Base-by-base conservation (phyloP, 2,113 vertebrate species). In the Cavia porcellus region DNA sequence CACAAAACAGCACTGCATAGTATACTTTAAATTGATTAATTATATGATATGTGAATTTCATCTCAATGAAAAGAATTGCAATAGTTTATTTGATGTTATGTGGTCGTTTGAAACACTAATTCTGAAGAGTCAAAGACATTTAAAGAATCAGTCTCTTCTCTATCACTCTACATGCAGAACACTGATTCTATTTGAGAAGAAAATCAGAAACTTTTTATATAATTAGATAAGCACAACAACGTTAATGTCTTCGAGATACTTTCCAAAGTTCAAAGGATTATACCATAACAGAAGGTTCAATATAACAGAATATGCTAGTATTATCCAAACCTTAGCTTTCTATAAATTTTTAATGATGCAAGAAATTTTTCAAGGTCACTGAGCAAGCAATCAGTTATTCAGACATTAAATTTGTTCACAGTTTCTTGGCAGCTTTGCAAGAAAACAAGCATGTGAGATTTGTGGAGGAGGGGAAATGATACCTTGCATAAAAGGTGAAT, bases 331-430 rank as follows among this genome's bases (percentile, higher is more conserved):
- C 97, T 98, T 98, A 98, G 97, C 98, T 98, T 98, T 98, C 98
- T 98, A 98, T 99, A 98, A 98, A 99, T 98, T 98, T 99, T 98
- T 99, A 99, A 99, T 98, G 98, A 98, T 64, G 96, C 97, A 97
- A 98, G 98, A 98, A 98, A 98, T 98, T 98, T 98, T 98, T 98
- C 98, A 99, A 98, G 98, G 98, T 99, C 98, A 99, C 82, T 98
- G 98, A 98, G 96, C 99, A 98, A 98, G 98, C 96, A 94, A 98
- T 97, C 97, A 98, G 98, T 98, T 98, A 99, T 97, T 98, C 98
- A 99, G 98, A 99, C 97, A 98, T 99, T 98, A 99, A 98, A 99
- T 98, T 98, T 99, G 97, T 95, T 98, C 98, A 98, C 97, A 98
- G 98, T 98, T 98, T 98, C 98, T 98, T 98, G 98, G 98, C 98